phyloP scores from a whole-genome alignment of 1,140 invertebrate genomes.

The Carposina sasakii region DNA sequence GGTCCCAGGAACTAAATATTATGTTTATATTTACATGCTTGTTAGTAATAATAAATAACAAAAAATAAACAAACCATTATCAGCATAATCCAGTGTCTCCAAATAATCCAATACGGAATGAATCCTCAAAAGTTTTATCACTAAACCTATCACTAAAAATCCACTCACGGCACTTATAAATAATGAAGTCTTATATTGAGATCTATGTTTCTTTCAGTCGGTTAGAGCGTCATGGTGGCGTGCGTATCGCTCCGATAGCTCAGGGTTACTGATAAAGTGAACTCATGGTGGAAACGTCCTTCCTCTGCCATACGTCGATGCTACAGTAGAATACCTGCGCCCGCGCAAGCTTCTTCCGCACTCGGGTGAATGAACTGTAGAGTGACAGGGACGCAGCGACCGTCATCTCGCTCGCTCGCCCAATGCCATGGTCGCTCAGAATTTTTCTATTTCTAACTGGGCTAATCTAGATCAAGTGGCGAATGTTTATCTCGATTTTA shows the following conservation, averaged over 20 bases:
- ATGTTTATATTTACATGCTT: constrained; percentile 13
- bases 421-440: constrained; percentile 59
- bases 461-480: constrained; percentile 51
- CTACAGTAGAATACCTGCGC: background rate
- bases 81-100: constrained; percentile 25
- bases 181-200: constrained; percentile 65
- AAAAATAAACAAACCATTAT: constrained; percentile 28
- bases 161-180: constrained; percentile 60
- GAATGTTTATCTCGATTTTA: constrained; percentile 15
- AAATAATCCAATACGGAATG: constrained; percentile 55
- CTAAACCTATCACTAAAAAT: constrained; percentile 49
- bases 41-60: constrained; percentile 15
- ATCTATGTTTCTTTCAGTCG: constrained; percentile 67
- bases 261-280: constrained; percentile 65
- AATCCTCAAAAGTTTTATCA: constrained; percentile 49
- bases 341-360: constrained; percentile 45
- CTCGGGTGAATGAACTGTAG: constrained; percentile 67
- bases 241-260: constrained; percentile 55
- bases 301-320: too few relatives aligned
- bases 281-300: constrained; percentile 63
- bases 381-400: constrained; percentile 38
- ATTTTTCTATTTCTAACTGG: constrained; percentile 42
- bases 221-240: constrained; percentile 48
- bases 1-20: background rate
- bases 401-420: constrained; percentile 21